Evolutionary conservation across 2,888 invertebrate species (phyloP).

Genomic region (Melitaea athalia): DNA sequence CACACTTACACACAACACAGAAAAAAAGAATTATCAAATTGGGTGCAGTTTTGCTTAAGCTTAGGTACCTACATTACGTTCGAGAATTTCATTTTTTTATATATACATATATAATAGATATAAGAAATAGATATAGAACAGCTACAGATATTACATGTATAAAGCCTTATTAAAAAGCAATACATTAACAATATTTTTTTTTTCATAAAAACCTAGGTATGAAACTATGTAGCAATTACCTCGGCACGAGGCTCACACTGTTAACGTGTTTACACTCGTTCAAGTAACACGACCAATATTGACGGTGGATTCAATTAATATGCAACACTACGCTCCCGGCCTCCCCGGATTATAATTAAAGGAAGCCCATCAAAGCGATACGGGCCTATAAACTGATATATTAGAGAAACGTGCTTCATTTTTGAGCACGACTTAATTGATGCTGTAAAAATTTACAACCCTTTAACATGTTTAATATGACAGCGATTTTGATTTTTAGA

Average conservation of each 20-base stretch:
- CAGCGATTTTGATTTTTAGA: slow-evolving; percentile 17
- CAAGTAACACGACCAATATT: slow-evolving; percentile 46
- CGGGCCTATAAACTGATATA: slow-evolving; percentile 57
- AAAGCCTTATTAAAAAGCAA: no score
- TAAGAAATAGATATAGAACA: no score
- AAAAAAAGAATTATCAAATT: no score
- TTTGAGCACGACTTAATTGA: slow-evolving; percentile 25
- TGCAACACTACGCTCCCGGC: slow-evolving; percentile 50
- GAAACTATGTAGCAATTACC: not conserved
- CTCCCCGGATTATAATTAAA: slow-evolving; percentile 61
- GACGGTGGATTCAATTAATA: slow-evolving; percentile 58
- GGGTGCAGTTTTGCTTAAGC: no score
- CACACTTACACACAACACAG: no score
- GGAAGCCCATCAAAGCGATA: slow-evolving; percentile 45
- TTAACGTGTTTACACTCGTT: slow-evolving; percentile 27
- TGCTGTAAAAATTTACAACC: slow-evolving; percentile 23
- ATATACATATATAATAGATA: no score
- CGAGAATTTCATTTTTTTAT: no score
- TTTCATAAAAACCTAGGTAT: not conserved
- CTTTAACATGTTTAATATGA: slow-evolving; percentile 7
- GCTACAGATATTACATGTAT: no score
- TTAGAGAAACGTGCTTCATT: slow-evolving; percentile 53
- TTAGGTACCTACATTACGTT: no score
- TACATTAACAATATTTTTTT: not conserved
- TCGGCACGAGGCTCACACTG: slow-evolving; percentile 1